Percentiles rank a stretch among this genome's conserved stretches.
phyloP scores from a whole-genome alignment of 2,888 invertebrate genomes.

The Furcula furcula region DNA sequence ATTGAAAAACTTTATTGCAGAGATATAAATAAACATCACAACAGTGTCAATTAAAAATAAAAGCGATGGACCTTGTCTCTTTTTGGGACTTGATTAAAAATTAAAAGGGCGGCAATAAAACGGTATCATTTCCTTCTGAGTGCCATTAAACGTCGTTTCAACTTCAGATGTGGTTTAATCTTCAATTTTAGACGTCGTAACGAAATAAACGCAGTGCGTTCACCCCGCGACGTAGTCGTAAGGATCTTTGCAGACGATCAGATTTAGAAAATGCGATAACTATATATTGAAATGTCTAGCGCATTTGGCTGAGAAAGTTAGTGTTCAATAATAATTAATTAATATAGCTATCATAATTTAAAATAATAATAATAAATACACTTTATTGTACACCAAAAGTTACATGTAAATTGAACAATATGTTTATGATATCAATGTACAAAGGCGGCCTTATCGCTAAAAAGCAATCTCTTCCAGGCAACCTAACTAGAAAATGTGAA shows the following conservation, averaged over 20 bases:
- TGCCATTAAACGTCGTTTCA: constrained; percentile 14
- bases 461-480: too few species aligned
- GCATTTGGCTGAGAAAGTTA: not conserved
- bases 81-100: constrained; percentile 1
- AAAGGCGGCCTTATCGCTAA: too few species aligned
- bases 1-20: too few species aligned
- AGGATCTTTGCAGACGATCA: constrained; percentile 4
- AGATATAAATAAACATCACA: not conserved
- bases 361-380: too few species aligned
- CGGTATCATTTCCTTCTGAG: constrained; percentile 8
- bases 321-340: too few species aligned
- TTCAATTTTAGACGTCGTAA: constrained; percentile 20
- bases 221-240: constrained; percentile 26
- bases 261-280: not conserved
- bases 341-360: too few species aligned
- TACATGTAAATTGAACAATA: too few species aligned
- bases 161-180: constrained; percentile 2
- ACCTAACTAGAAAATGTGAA: too few species aligned
- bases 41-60: not conserved
- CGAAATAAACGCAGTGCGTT: constrained; percentile 28
- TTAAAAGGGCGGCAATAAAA: constrained; percentile 2
- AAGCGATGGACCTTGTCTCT: not conserved
- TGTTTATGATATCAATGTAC: too few species aligned
- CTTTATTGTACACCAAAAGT: too few species aligned
- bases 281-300: not conserved